A percentile compares a stretch with the other conserved stretches of the same genome.
Conservation (phyloP, 1,140 invertebrate species). For the Ptiloglossa arizonensis region DNA sequence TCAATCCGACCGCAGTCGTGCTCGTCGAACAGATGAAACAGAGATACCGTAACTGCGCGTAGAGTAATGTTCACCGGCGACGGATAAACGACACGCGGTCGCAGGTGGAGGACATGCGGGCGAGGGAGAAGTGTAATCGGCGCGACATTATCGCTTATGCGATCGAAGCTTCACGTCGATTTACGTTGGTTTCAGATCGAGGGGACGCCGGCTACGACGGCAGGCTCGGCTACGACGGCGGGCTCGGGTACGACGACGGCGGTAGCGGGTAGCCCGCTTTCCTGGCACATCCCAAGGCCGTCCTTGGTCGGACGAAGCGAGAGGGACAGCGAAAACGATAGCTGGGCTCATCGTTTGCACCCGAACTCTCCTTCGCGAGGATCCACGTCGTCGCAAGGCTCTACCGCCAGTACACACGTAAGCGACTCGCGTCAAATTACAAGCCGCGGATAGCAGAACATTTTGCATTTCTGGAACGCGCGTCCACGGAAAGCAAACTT, state of each 20-base stretch:
- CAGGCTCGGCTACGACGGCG: neutral
- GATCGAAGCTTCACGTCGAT: constrained; percentile 67
- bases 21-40: constrained; percentile 12
- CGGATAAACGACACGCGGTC: constrained; percentile 56
- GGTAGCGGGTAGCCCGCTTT: constrained; percentile 72
- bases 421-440: constrained; percentile 53
- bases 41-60: constrained; percentile 28
- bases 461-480: no score
- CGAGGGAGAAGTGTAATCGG: constrained; percentile 62
- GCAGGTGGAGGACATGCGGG: constrained; percentile 62
- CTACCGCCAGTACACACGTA: constrained; percentile 89
- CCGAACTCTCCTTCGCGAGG: constrained; percentile 82
- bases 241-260: constrained; percentile 55
- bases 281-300: constrained; percentile 90
- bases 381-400: constrained; percentile 89
- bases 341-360: constrained; percentile 75
- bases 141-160: constrained; percentile 67
- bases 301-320: constrained; percentile 83
- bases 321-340: constrained; percentile 77
- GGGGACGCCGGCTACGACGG: constrained; percentile 70
- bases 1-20: constrained; percentile 6
- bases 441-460: no score
- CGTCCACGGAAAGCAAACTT: no score
- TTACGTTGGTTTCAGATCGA: constrained; percentile 82
- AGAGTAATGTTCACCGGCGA: constrained; percentile 44